Conservation (phyloP, 92 coral and sea anemone species). For the Hydrozoanthus gracilis region DNA sequence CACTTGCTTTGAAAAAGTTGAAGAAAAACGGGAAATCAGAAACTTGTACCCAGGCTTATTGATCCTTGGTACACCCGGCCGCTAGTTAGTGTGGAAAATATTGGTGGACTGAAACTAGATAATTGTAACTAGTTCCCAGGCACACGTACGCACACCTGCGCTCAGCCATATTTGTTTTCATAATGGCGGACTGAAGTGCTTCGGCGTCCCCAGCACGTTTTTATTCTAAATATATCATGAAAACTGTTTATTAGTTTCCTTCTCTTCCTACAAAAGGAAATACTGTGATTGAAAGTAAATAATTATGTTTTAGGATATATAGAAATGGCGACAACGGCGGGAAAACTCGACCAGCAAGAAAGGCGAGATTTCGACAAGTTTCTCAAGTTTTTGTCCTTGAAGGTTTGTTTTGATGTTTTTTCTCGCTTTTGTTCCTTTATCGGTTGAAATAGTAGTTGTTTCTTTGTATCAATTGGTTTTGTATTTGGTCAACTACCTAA, state of each 20-base stretch:
- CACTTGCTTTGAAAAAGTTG: too few relatives aligned
- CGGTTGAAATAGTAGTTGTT: not conserved
- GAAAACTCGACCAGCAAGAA: conserved; percentile 74
- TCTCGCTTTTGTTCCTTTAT: not conserved
- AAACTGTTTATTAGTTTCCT: not conserved
- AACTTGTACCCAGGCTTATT: too few relatives aligned
- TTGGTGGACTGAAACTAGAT: conserved; percentile 18
- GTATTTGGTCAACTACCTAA: not conserved
- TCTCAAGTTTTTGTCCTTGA: conserved; percentile 87
- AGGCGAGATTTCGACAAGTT: conserved; percentile 90
- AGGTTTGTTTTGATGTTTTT: conserved; percentile 67
- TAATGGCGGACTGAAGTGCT: not conserved
- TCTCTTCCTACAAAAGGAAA: not conserved
- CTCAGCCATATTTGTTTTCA: conserved; percentile 30
- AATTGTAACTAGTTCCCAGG: not conserved
- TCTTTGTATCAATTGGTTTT: not conserved
- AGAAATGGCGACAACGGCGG: conserved; percentile 66
- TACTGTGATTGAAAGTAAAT: not conserved
- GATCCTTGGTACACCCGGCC: too few relatives aligned
- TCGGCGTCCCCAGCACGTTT: not conserved
- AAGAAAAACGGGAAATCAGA: too few relatives aligned
- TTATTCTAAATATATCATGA: not conserved
- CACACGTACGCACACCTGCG: not conserved
- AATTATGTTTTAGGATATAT: not conserved
- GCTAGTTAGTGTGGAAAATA: too few relatives aligned